Conservation (phyloP, 1,140 invertebrate genomes). For the Drosophila orena region DNA sequence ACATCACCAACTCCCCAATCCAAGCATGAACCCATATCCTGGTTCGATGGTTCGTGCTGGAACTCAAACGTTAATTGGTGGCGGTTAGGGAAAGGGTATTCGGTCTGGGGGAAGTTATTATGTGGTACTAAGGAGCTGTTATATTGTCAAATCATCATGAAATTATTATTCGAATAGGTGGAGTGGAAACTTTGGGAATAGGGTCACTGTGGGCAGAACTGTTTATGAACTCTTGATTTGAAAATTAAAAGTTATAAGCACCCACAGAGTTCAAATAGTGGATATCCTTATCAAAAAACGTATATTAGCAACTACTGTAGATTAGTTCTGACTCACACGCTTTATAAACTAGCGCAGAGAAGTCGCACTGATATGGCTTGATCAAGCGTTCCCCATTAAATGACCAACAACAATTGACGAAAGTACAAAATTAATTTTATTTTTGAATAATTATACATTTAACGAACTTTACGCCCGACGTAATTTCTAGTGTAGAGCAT, state of each 20-base stretch:
- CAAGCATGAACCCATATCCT: slow-evolving; percentile 23
- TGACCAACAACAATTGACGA: slow-evolving; percentile 37
- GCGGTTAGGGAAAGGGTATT: not conserved
- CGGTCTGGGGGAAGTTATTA: slow-evolving; percentile 18
- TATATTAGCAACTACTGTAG: too few relatives aligned
- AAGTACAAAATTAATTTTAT: slow-evolving; percentile 72
- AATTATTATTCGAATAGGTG: slow-evolving; percentile 13
- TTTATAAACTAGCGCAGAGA: slow-evolving; percentile 25
- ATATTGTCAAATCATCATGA: slow-evolving; percentile 42
- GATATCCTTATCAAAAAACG: not conserved
- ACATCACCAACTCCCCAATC: not conserved
- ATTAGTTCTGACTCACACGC: slow-evolving; percentile 28
- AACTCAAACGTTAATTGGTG: slow-evolving; percentile 37
- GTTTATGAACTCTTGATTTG: not conserved
- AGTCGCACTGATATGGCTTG: slow-evolving; percentile 7
- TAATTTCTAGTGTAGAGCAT: slow-evolving; percentile 27
- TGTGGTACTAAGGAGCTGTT: slow-evolving; percentile 33
- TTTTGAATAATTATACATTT: slow-evolving; percentile 42
- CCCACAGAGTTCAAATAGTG: too few relatives aligned
- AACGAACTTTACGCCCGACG: slow-evolving; percentile 45
- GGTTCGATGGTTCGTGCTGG: slow-evolving; percentile 44
- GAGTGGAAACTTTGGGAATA: not conserved
- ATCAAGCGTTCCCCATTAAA: not conserved
- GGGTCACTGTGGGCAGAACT: not conserved
- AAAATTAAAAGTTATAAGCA: not conserved